Percentiles rank a stretch among this genome's conserved stretches.
phyloP scores from a whole-genome alignment of 2,113 vertebrate genomes.

The Boulengeromyrus knoepffleri region DNA sequence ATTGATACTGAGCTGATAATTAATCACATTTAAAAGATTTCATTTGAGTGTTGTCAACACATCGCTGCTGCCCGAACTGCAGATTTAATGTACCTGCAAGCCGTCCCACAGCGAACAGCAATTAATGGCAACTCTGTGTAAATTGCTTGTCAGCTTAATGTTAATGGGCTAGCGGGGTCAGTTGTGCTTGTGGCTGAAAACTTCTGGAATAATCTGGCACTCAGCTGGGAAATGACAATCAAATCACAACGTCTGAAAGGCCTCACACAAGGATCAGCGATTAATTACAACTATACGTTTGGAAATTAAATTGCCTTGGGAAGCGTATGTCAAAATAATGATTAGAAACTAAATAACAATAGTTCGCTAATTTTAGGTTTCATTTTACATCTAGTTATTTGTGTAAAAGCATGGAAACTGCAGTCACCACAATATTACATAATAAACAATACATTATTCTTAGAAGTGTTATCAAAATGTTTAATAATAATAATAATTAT shows the following conservation, averaged over 20 bases:
- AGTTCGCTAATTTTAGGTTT: not conserved
- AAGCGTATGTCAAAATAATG: not conserved
- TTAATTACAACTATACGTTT: not conserved
- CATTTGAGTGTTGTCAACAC: slow-evolving; percentile 21
- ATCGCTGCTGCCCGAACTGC: slow-evolving; percentile 30
- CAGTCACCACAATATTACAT: not conserved
- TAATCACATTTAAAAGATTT: slow-evolving; percentile 6
- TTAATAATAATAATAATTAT: not conserved
- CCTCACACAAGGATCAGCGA: not conserved
- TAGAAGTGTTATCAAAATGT: not conserved
- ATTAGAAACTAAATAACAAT: not conserved
- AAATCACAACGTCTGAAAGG: not conserved
- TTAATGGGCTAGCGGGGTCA: slow-evolving; percentile 41
- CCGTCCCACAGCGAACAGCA: slow-evolving; percentile 38
- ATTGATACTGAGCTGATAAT: slow-evolving; percentile 3
- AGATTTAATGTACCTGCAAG: slow-evolving; percentile 23
- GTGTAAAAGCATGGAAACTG: not conserved
- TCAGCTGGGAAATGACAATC: slow-evolving; percentile 11
- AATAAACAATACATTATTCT: not conserved
- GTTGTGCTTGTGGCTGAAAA: slow-evolving; percentile 27
- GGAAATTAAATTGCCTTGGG: not conserved
- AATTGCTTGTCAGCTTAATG: slow-evolving; percentile 38
- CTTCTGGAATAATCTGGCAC: slow-evolving; percentile 23
- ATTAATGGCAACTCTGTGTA: slow-evolving; percentile 36
- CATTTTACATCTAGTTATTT: not conserved